A percentile compares a stretch with the other conserved stretches of the same genome.
phyloP scores from a whole-genome alignment of 2,888 invertebrate genomes.

The Amphimallon solstitiale region DNA sequence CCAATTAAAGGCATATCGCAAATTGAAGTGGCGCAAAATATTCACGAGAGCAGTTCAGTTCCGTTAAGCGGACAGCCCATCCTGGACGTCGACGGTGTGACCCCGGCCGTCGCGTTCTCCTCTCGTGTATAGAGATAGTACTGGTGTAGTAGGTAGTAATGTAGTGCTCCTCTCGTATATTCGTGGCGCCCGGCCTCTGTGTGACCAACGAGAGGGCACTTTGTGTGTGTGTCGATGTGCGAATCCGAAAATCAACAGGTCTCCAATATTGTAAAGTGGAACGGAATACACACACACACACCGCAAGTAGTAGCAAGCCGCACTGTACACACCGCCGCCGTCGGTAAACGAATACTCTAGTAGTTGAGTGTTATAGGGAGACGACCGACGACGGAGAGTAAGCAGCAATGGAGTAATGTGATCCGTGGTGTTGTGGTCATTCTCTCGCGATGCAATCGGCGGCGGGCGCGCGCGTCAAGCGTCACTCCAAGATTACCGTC shows the following conservation, averaged over 20 bases:
- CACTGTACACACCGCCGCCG: background rate
- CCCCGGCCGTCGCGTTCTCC: too few species aligned
- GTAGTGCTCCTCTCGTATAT: background rate
- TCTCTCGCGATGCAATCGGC: too few species aligned
- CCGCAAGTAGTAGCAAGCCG: constrained; percentile 2
- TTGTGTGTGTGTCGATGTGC: constrained; percentile 9
- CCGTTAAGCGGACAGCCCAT: constrained; percentile 5
- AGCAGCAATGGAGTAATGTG: too few species aligned
- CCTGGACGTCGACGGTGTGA: too few species aligned
- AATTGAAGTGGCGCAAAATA: constrained; percentile 29
- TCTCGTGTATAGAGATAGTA: too few species aligned
- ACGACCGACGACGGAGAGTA: too few species aligned
- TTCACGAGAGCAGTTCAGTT: constrained; percentile 17
- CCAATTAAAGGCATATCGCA: constrained; percentile 14
- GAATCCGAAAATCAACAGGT: constrained; percentile 40
- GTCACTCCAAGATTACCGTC: constrained; percentile 46
- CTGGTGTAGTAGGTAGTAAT: too few species aligned
- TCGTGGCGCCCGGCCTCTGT: background rate
- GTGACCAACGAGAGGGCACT: background rate
- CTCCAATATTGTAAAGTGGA: constrained; percentile 37
- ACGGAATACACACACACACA: background rate
- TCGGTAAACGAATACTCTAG: too few species aligned
- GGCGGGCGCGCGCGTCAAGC: constrained; percentile 40
- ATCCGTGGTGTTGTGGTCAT: constrained; percentile 32
- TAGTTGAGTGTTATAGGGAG: too few species aligned